These are phyloP conservation scores for Falco punctatus DNA, from an alignment of 2,113 vertebrate genomes.

Conservation along the genomic window DNA sequence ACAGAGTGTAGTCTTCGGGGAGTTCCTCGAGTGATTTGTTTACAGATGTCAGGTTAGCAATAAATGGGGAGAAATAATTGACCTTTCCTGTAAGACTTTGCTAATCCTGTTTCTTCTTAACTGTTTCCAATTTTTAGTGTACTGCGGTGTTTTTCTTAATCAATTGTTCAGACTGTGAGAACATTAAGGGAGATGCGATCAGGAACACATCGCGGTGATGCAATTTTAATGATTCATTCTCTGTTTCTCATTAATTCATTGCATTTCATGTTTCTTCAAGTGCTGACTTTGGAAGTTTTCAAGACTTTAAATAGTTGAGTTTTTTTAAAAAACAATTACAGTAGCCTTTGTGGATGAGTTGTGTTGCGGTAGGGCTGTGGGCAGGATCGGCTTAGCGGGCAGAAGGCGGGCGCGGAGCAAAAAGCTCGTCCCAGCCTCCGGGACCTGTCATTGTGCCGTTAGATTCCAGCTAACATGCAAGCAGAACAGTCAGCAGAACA, in stretches of 20 bases:
- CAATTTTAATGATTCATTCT: conserved; percentile 52
- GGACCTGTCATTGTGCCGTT: not conserved
- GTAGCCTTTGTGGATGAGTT: not conserved
- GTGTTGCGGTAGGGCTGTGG: not conserved
- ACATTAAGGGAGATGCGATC: not conserved
- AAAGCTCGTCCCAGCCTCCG: not conserved
- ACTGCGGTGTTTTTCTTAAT: conserved; percentile 18
- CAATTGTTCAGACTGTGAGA: conserved; percentile 56
- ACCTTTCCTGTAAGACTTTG: conserved; percentile 58
- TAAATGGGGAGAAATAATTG: conserved; percentile 62
- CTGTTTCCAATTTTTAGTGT: conserved; percentile 32
- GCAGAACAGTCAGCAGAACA: conserved; percentile 24
- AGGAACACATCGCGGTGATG: not conserved
- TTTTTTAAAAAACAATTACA: not conserved
- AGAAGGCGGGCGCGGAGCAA: accelerated
- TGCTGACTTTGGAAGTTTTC: conserved; percentile 38
- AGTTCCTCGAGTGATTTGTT: conserved; percentile 59
- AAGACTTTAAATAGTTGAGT: not conserved
- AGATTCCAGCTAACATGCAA: not conserved
- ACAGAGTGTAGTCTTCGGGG: not conserved
- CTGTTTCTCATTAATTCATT: conserved; percentile 38
- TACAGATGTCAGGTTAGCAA: conserved; percentile 63
- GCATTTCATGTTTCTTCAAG: conserved; percentile 14
- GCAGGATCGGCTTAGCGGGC: not conserved
- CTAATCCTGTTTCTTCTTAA: conserved; percentile 57